Evolutionary conservation across 2,113 vertebrate species (phyloP).

Genomic region (Mesoclemmys tuberculata): DNA sequence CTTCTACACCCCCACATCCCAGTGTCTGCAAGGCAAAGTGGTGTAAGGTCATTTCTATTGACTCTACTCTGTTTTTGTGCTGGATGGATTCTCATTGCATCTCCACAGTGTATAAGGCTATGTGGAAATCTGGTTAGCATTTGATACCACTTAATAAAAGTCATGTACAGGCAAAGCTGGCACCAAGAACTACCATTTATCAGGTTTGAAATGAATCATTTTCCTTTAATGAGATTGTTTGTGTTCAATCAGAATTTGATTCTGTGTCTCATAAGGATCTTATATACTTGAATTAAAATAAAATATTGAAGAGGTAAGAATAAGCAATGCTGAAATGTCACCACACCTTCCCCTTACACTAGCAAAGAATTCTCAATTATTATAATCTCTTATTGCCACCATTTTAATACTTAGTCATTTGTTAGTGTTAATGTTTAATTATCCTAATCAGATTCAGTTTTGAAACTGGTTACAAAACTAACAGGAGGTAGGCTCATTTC

Average conservation of each 20-base stretch:
- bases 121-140: neutral
- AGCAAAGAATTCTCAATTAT: neutral
- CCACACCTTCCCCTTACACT: neutral
- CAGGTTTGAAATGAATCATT: slow-evolving; percentile 38
- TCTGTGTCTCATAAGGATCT: slow-evolving; percentile 5
- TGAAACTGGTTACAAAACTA: neutral
- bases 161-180: slow-evolving; percentile 30
- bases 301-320: slow-evolving; percentile 27
- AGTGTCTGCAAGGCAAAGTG: neutral
- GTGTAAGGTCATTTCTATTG: neutral
- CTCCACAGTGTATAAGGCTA: neutral
- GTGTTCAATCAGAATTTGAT: slow-evolving; percentile 50
- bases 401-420: neutral
- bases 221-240: slow-evolving; percentile 47
- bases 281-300: slow-evolving; percentile 45
- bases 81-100: neutral
- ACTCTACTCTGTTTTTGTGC: neutral
- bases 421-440: accelerated
- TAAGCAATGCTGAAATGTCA: neutral
- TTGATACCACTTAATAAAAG: slow-evolving; percentile 51
- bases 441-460: neutral
- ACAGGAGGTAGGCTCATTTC: no score
- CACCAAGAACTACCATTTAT: neutral
- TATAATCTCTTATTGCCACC: neutral
- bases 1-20: neutral